Evolutionary conservation across 2,888 invertebrate species (phyloP), one percentile per base, ranked within the genome.

Genomic region (Zaprionus obscuricornis): DNA sequence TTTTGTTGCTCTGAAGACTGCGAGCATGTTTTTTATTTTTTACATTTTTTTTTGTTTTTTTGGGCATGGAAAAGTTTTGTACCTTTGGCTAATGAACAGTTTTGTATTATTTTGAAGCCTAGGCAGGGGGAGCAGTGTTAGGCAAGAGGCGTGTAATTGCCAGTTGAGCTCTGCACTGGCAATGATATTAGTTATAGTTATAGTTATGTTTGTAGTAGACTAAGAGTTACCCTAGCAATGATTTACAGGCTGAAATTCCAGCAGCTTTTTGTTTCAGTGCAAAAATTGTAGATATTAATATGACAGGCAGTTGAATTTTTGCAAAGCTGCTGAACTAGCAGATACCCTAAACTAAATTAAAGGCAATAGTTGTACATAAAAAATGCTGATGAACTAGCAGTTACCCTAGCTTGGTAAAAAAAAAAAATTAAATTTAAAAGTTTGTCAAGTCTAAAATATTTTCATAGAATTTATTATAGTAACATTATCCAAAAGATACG

Each of bases 11-110:
- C 31, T 17, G 16, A 24, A 16, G 33, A 40, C 54, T 57, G 58
- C 54, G 40, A 57, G 54, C 68, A 67, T 74, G 67, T 73, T 62
- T n/a, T n/a, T n/a, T n/a, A n/a, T n/a, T n/a, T n/a, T n/a, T n/a
- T n/a, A n/a, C n/a, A n/a, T n/a, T n/a, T n/a, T n/a, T n/a, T n/a
- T n/a, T n/a, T n/a, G n/a, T n/a, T n/a, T n/a, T 7, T 3, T 10
- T n/a, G 29, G 3, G 29, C 10, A 5, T 3, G 24, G 20, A 34
- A 50, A 54, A 50, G 54, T n/a, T n/a, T n/a, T 54, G 42, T 60
- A 34, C 54, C 36, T 36, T 31, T 22, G 40, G 49, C 50, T 66
- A 73, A 75, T 73, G 64, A 67, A 72, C 72, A 76, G 68, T 67
- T 73, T 71, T 57, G 57, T 52, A 33, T 40, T 36, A 34, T 24